These are phyloP conservation scores for Anoura caudifer DNA, from an alignment of 2,113 vertebrate genomes.

Conservation along the genomic window DNA sequence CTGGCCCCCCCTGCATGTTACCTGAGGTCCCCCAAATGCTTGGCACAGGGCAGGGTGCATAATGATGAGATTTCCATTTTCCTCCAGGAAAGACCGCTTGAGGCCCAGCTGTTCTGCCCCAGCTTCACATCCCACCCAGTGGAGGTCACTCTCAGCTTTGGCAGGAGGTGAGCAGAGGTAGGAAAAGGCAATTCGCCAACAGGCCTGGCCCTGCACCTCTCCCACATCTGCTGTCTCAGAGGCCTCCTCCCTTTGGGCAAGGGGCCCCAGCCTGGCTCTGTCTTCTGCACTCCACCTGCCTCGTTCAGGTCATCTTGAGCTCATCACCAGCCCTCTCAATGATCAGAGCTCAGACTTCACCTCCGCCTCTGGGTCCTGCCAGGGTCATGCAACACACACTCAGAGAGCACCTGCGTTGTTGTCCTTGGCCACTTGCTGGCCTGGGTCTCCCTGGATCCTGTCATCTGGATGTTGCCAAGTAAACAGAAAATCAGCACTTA, in stretches of 20 bases:
- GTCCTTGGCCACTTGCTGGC: background rate
- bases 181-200: background rate
- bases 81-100: background rate
- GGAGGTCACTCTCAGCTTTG: background rate
- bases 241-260: background rate
- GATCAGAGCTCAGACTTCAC: background rate
- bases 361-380: background rate
- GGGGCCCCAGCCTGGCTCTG: background rate
- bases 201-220: background rate
- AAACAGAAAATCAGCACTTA: background rate
- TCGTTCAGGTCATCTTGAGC: background rate
- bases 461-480: background rate
- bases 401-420: rapidly evolving
- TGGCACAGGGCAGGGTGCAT: background rate
- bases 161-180: background rate
- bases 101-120: background rate
- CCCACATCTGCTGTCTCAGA: background rate
- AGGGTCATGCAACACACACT: background rate
- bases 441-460: background rate
- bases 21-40: background rate
- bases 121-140: background rate
- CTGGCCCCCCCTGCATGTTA: background rate
- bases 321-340: background rate
- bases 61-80: background rate
- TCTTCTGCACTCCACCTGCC: rapidly evolving